These are phyloP conservation scores for Ladona fulva DNA, from an alignment of 1,140 invertebrate genomes.

Conservation along the genomic window DNA sequence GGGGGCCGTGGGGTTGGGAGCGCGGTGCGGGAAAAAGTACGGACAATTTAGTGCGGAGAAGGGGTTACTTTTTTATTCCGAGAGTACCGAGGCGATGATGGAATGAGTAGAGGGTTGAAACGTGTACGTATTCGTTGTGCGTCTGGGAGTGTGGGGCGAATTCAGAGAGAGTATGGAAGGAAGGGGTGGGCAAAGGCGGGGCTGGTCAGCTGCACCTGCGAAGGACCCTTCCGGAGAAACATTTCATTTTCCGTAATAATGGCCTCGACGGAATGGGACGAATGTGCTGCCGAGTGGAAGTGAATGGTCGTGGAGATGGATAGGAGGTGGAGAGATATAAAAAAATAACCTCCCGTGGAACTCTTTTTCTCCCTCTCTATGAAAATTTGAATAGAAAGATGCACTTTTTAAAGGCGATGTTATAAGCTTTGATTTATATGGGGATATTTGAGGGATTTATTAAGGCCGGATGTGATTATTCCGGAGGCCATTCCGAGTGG, in stretches of 20 bases:
- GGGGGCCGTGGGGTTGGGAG: neutral
- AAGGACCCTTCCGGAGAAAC: neutral
- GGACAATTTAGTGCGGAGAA: neutral
- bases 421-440: neutral
- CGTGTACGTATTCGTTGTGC: neutral
- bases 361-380: neutral
- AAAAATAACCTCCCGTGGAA: neutral
- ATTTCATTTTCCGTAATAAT: slow-evolving; percentile 10
- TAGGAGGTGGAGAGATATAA: neutral
- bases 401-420: neutral
- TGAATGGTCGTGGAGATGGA: neutral
- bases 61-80: neutral
- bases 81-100: neutral
- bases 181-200: neutral
- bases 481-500: too few species aligned
- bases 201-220: neutral
- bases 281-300: neutral
- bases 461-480: too few species aligned
- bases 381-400: neutral
- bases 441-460: too few species aligned
- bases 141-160: neutral
- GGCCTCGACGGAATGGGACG: neutral
- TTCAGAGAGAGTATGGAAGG: neutral
- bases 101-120: neutral
- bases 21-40: neutral